These are phyloP conservation scores for Pterocles gutturalis DNA, from an alignment of 2,113 vertebrate species.

Conservation along the genomic window DNA sequence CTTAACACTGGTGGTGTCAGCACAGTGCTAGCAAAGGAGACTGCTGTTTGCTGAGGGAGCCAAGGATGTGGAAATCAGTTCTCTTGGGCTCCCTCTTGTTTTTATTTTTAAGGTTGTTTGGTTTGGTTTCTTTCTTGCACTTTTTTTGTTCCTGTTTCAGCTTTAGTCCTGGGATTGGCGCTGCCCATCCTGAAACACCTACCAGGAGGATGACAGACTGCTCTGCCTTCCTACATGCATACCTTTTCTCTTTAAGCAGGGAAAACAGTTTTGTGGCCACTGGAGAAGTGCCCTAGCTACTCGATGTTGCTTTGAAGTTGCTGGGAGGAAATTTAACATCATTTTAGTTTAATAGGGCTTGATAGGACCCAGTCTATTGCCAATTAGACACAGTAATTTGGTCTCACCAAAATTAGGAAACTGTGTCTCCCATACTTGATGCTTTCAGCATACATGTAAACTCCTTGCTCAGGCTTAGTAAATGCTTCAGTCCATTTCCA, in stretches of 20 bases:
- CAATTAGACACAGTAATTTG: slow-evolving; percentile 28
- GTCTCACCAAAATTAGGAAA: neutral
- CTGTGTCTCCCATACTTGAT: neutral
- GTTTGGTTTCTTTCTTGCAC: slow-evolving; percentile 34
- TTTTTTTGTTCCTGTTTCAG: slow-evolving; percentile 54
- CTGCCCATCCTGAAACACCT: slow-evolving; percentile 10
- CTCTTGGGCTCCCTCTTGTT: slow-evolving; percentile 32
- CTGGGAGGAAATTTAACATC: neutral
- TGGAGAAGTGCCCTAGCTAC: slow-evolving; percentile 13
- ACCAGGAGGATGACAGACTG: neutral
- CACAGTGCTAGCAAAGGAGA: slow-evolving; percentile 12
- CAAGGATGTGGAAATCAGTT: neutral
- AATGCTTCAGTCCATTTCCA: neutral
- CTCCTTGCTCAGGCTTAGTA: neutral
- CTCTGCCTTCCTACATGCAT: neutral
- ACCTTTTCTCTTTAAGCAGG: neutral
- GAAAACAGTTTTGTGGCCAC: slow-evolving; percentile 6
- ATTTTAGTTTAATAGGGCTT: slow-evolving; percentile 6
- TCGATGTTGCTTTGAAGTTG: slow-evolving; percentile 39
- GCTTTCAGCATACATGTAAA: neutral
- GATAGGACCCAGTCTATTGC: neutral
- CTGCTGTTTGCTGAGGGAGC: slow-evolving; percentile 17
- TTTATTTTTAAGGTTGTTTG: slow-evolving; percentile 39
- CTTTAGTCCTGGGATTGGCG: slow-evolving; percentile 27
- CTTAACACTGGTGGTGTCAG: neutral